Evolutionary conservation across 2,888 invertebrate species (phyloP).

Genomic region (Tribolium freemani): DNA sequence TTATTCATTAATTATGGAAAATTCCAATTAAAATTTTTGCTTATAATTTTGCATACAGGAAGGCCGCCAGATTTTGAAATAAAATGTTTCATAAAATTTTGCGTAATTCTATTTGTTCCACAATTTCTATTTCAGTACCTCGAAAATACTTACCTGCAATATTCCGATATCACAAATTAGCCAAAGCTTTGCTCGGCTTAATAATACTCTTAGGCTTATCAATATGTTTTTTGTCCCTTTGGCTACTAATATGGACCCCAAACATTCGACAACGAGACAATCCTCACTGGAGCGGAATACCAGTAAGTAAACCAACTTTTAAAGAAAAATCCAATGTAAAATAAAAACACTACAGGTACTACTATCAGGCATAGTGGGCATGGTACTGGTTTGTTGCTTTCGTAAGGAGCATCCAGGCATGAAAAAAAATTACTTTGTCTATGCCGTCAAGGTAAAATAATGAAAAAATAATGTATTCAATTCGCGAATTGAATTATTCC

Average conservation of each 20-base stretch:
- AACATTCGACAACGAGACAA: conserved; percentile 73
- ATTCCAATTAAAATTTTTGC: too few relatives aligned
- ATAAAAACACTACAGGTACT: conserved; percentile 60
- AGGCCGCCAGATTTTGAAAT: too few relatives aligned
- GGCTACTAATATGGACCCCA: conserved; percentile 74
- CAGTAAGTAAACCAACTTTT: conserved; percentile 67
- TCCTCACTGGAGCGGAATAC: conserved; percentile 77
- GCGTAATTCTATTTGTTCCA: too few relatives aligned
- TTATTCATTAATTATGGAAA: too few relatives aligned
- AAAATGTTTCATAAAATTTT: too few relatives aligned
- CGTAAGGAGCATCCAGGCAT: conserved; percentile 67
- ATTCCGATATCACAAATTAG: conserved; percentile 68
- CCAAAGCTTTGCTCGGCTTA: conserved; percentile 68
- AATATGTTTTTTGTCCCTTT: conserved; percentile 71
- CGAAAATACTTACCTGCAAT: conserved; percentile 70
- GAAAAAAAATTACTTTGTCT: conserved; percentile 63
- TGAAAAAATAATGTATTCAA: too few relatives aligned
- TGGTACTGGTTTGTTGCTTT: conserved; percentile 66
- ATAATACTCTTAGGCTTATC: conserved; percentile 72
- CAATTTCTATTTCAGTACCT: conserved; percentile 67
- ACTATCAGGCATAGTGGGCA: conserved; percentile 65
- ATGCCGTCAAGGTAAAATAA: conserved; percentile 64
- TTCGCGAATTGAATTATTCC: conserved; percentile 10
- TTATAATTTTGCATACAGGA: too few relatives aligned
- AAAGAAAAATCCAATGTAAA: neutral